Evolutionary conservation across 2,797 vertebrate genomes (phyloP).

Genomic region (Hyperoplus immaculatus): DNA sequence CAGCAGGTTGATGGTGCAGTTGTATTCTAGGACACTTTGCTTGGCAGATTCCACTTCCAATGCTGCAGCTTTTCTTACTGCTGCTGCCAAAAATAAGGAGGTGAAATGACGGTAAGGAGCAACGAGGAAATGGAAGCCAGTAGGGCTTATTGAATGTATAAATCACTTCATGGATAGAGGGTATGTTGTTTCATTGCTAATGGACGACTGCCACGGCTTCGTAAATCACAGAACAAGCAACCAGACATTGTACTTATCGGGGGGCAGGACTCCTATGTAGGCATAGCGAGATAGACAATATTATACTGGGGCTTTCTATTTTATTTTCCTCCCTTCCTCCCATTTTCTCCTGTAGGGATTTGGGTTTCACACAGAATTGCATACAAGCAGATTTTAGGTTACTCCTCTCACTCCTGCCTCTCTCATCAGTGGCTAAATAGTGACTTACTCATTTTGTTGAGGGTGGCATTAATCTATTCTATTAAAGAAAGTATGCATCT

Average conservation of each 20-base stretch:
- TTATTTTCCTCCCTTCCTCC: constrained; percentile 25
- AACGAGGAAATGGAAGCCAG: constrained; percentile 69
- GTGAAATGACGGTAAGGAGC: constrained; percentile 66
- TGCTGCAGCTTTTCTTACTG: constrained; percentile 61
- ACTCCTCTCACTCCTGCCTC: constrained; percentile 26
- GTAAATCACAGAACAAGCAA: constrained; percentile 72
- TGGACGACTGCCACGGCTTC: constrained; percentile 68
- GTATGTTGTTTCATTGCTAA: constrained; percentile 79
- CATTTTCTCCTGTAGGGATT: constrained; percentile 30
- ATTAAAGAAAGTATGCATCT: neutral
- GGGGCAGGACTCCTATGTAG: constrained; percentile 42
- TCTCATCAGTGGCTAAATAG: constrained; percentile 49
- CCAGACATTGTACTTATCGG: constrained; percentile 40
- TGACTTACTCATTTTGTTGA: constrained; percentile 49
- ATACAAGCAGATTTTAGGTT: constrained; percentile 55
- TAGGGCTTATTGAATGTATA: constrained; percentile 79
- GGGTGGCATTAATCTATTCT: constrained; percentile 46
- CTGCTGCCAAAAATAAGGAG: constrained; percentile 72
- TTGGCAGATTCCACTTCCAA: constrained; percentile 51
- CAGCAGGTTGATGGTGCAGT: constrained; percentile 25
- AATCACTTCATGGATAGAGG: constrained; percentile 77
- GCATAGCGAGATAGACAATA: constrained; percentile 43
- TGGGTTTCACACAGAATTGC: constrained; percentile 39
- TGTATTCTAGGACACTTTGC: constrained; percentile 42
- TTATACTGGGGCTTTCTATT: constrained; percentile 55